Conservation (phyloP, 2,888 invertebrate genomes). For the Andrena marginata region DNA sequence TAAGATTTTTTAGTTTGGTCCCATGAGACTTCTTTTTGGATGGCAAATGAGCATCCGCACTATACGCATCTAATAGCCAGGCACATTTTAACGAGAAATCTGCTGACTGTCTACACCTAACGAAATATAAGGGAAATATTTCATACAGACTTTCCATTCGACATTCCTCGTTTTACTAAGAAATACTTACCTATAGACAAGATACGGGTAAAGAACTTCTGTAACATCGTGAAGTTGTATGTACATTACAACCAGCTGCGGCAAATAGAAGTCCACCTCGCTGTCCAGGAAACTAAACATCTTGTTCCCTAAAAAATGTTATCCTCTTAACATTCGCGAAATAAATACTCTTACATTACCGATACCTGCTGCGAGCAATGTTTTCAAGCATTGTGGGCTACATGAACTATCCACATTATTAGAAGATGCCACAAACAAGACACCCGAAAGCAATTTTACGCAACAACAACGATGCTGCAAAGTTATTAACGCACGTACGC, state of each 20-base stretch:
- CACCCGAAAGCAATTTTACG: too few relatives aligned
- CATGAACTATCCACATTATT: slow-evolving; percentile 42
- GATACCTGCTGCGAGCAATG: not conserved
- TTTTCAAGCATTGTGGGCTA: slow-evolving; percentile 31
- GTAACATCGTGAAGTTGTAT: slow-evolving; percentile 99
- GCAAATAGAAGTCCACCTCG: slow-evolving; percentile 99
- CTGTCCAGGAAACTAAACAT: slow-evolving; percentile 97
- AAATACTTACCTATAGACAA: slow-evolving; percentile 87
- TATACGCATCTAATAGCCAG: slow-evolving; percentile 98
- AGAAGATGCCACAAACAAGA: not conserved
- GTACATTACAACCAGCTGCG: slow-evolving; percentile 99
- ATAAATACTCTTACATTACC: not conserved
- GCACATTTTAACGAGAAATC: slow-evolving; percentile 98
- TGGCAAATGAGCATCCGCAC: slow-evolving; percentile 90
- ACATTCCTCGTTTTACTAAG: not conserved
- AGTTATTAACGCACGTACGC: not conserved
- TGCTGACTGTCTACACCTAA: slow-evolving; percentile 96
- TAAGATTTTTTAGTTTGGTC: slow-evolving; percentile 90
- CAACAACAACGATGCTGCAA: not conserved
- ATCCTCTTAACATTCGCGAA: not conserved
- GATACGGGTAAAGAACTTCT: slow-evolving; percentile 89
- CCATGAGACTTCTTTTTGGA: slow-evolving; percentile 91
- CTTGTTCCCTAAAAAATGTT: slow-evolving; percentile 91
- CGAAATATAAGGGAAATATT: slow-evolving; percentile 61
- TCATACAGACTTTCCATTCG: not conserved